A percentile compares a stretch with the other conserved stretches of the same genome.
phyloP scores from a whole-genome alignment of 37 sponge, comb jelly and placozoan species.

The Bolinopsis microptera region DNA sequence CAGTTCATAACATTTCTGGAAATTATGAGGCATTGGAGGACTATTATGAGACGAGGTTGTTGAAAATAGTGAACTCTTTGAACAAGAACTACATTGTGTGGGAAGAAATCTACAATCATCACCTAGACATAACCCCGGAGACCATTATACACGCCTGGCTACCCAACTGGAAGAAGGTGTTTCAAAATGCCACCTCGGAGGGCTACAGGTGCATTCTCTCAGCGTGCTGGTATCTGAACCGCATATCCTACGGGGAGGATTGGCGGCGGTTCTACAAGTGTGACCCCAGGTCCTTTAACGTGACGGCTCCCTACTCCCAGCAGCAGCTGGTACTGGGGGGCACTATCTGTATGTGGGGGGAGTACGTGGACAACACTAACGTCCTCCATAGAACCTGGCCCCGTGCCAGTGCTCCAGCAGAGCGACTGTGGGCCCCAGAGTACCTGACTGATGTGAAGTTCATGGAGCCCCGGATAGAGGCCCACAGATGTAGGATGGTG shows the following conservation, averaged over 20 bases:
- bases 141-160: constrained; percentile 72
- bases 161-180: background rate
- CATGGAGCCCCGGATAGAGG: no score
- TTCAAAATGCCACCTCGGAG: constrained; percentile 60
- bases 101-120: constrained; percentile 71
- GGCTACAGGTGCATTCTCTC: constrained; percentile 67
- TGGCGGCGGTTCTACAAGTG: constrained; percentile 69
- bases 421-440: no score
- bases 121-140: constrained; percentile 61
- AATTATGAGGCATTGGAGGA: constrained; percentile 69
- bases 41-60: constrained; percentile 66
- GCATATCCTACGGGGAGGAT: constrained; percentile 67
- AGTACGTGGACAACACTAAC: no score
- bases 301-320: constrained; percentile 56
- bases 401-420: no score
- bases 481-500: no score
- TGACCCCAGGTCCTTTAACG: no score
- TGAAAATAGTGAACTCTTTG: constrained; percentile 52
- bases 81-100: constrained; percentile 72
- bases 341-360: constrained; percentile 72
- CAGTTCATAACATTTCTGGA: constrained; percentile 67
- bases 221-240: constrained; percentile 75
- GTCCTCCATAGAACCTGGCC: constrained; percentile 70
- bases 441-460: no score
- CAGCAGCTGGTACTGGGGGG: constrained; percentile 73